phyloP scores from a whole-genome alignment of 2,113 vertebrate genomes.

The Pluvialis apricaria region DNA sequence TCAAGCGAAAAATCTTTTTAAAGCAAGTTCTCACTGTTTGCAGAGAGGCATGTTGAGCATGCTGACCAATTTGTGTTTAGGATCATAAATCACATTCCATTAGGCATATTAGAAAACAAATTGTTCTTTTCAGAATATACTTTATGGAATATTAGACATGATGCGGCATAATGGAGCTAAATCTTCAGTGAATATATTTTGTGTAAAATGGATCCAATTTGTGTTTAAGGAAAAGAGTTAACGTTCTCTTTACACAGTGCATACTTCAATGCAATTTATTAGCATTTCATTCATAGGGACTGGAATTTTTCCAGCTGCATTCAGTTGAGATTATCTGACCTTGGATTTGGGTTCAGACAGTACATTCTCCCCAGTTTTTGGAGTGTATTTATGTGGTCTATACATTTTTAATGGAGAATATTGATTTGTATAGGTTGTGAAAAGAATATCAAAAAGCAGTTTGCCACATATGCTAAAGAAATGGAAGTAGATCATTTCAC shows the following conservation, averaged over 20 bases:
- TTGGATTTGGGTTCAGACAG: neutral
- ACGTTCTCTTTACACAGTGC: neutral
- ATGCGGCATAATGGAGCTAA: neutral
- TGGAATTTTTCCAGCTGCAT: conserved; percentile 39
- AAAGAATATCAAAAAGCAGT: neutral
- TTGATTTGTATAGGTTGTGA: neutral
- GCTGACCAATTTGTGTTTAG: conserved; percentile 28
- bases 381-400: neutral
- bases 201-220: neutral
- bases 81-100: conserved; percentile 41
- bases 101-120: conserved; percentile 39
- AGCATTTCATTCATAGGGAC: neutral
- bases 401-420: neutral
- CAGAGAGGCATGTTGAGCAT: neutral
- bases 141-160: conserved; percentile 2
- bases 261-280: conserved; percentile 14
- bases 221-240: neutral
- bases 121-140: neutral
- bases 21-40: neutral
- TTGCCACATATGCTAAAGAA: neutral
- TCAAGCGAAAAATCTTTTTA: neutral
- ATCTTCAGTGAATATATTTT: neutral
- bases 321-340: neutral
- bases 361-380: neutral
- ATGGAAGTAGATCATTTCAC: neutral